Conservation (phyloP, 2,113 vertebrate species). For the Carassius gibelio region DNA sequence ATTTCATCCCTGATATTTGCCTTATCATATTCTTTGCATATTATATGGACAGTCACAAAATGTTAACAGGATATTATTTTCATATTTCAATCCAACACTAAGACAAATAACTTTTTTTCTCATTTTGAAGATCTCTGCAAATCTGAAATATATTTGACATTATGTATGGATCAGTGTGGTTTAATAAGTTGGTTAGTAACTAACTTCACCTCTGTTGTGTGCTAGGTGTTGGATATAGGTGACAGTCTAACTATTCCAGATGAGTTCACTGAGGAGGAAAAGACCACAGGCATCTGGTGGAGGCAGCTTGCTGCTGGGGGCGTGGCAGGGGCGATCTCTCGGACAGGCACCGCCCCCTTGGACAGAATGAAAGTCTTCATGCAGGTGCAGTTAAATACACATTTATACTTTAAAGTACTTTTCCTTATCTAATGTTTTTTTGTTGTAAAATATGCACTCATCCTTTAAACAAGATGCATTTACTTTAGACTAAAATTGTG, state of each 20-base stretch:
- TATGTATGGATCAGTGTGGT: not conserved
- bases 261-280: conserved; percentile 97
- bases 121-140: not conserved
- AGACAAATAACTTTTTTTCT: not conserved
- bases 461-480: not conserved
- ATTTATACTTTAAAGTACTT: not conserved
- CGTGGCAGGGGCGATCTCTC: conserved; percentile 89
- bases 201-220: not conserved
- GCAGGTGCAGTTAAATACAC: conserved; percentile 80
- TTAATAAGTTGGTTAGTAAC: not conserved
- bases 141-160: not conserved
- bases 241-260: conserved; percentile 95
- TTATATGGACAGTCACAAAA: not conserved
- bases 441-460: not conserved
- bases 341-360: conserved; percentile 93
- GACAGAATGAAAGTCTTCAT: conserved; percentile 98
- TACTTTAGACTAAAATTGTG: not conserved
- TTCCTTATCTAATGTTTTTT: not conserved
- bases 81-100: not conserved
- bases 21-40: conserved; percentile 23
- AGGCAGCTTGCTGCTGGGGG: conserved; percentile 88
- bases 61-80: not conserved
- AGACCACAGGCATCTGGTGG: conserved; percentile 91
- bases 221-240: conserved; percentile 93
- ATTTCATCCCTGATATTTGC: not conserved